Evolutionary conservation across 2,888 invertebrate genomes (phyloP).

Genomic region (Chalcis sispes): DNA sequence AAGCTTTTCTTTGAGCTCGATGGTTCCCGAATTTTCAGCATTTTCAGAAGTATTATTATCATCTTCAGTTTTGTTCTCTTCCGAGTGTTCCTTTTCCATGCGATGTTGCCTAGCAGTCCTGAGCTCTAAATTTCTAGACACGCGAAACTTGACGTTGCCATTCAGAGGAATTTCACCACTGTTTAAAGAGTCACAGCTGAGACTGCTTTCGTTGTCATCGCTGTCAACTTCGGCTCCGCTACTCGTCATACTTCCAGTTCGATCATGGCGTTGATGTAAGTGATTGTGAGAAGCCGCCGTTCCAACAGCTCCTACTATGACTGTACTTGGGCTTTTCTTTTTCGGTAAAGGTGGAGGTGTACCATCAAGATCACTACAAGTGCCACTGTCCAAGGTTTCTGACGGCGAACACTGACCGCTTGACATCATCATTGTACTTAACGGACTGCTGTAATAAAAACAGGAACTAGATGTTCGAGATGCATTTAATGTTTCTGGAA

Average conservation of each 20-base stretch:
- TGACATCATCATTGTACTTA: slow-evolving; percentile 82
- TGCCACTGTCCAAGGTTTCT: slow-evolving; percentile 90
- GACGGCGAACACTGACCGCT: slow-evolving; percentile 90
- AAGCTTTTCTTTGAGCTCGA: background rate
- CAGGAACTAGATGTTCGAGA: slow-evolving; percentile 65
- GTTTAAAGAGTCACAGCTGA: slow-evolving; percentile 90
- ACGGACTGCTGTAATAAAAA: slow-evolving; percentile 81
- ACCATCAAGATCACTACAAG: slow-evolving; percentile 89
- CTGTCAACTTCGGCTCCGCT: slow-evolving; percentile 83
- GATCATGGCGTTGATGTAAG: slow-evolving; percentile 75
- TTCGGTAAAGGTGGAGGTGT: slow-evolving; percentile 83
- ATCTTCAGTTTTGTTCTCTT: background rate
- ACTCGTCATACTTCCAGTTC: slow-evolving; percentile 79
- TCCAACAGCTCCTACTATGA: slow-evolving; percentile 59
- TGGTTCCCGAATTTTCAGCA: background rate
- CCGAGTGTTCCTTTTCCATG: slow-evolving; percentile 7
- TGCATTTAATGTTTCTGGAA: slow-evolving; percentile 65
- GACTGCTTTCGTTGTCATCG: slow-evolving; percentile 85
- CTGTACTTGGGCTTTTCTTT: slow-evolving; percentile 78
- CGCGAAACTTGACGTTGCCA: slow-evolving; percentile 45
- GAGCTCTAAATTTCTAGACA: slow-evolving; percentile 20
- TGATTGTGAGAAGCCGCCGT: slow-evolving; percentile 73
- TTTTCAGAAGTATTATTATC: background rate
- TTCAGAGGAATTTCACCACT: slow-evolving; percentile 80
- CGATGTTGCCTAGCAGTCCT: background rate